Evolutionary conservation across 2,888 invertebrate genomes (phyloP).

Genomic region (Chrysolina haemoptera): DNA sequence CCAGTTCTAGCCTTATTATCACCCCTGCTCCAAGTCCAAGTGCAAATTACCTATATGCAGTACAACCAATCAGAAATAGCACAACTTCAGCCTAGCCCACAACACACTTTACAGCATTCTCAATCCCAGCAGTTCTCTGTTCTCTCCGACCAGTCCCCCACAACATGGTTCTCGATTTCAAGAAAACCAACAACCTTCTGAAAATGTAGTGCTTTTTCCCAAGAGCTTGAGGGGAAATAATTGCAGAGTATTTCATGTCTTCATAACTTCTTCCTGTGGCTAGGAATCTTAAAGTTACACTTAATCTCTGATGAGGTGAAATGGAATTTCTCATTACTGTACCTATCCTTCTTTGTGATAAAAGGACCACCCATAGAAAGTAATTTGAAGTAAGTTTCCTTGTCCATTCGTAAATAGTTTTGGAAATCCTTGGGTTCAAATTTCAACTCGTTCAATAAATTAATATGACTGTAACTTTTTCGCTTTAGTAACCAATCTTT

Average conservation of each 20-base stretch:
- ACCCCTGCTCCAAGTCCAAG: conserved; percentile 28
- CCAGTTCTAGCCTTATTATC: conserved; percentile 28
- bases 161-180: conserved; percentile 29
- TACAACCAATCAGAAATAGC: conserved; percentile 26
- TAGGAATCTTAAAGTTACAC: neutral
- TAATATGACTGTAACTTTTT: conserved; percentile 27
- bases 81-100: conserved; percentile 19
- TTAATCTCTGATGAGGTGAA: neutral
- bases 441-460: conserved; percentile 30
- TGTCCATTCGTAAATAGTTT: conserved; percentile 33
- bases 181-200: conserved; percentile 30
- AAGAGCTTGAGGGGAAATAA: conserved; percentile 22
- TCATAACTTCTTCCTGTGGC: conserved; percentile 28
- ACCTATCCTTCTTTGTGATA: conserved; percentile 26
- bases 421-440: conserved; percentile 32
- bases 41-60: conserved; percentile 32
- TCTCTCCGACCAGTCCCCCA: conserved; percentile 10
- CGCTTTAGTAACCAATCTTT: conserved; percentile 30
- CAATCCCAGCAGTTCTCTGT: conserved; percentile 26
- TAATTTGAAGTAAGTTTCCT: conserved; percentile 32
- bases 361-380: conserved; percentile 29
- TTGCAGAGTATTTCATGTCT: conserved; percentile 23
- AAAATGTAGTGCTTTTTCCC: conserved; percentile 24
- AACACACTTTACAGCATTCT: conserved; percentile 20
- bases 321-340: conserved; percentile 26